Evolutionary conservation across 1,140 invertebrate genomes (phyloP), one percentile per base, ranked within the genome.

Genomic region (Dreissena rostriformis): DNA sequence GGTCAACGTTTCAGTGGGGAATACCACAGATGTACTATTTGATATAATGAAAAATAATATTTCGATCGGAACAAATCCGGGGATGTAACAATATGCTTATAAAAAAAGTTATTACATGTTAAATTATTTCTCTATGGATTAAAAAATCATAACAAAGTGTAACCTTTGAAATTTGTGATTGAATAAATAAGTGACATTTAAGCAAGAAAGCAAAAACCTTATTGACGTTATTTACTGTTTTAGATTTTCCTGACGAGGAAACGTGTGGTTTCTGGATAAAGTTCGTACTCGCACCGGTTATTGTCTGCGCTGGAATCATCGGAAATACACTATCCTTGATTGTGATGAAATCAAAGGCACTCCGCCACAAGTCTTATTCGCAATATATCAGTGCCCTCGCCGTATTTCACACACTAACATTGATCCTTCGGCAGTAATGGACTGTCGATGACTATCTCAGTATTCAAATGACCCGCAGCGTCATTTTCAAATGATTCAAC

Each of bases 281-380:
- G 26, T 82, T 81, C 24, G 26, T 90, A 11, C 65, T 86, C 19
- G 85, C 86, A 49, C 87, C 87, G 14, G 55, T 86, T 15, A 86
- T 91, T 26, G 86, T 85, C 49, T n/a, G 88, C 8, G 66, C 86
- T 0, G 90, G 90, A 7, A 84, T 91, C 14, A 65, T 90, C 0
- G 89, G 90, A 5, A 91, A 91, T 78, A 76, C 86, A 29, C 82
- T 91, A n/a, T 86, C 89, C 8, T 86, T 91, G 65, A 49, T 90
- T 5, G 87, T 91, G 26, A 90, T 91, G 89, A 88, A 87, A 76
- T 77, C 88, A 17, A 86, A 85, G 63, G 57, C 70, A n/a, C 75
- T 88, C 19, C 76, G 89, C 0, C 28, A 86, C 65, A 90, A 90
- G 70, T 90, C 89, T 0, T 90, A 90, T 84, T 86, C 87, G 8